Percentiles rank a stretch among this genome's conserved stretches.
Evolutionary conservation across 2,888 invertebrate genomes (phyloP).

Genomic region (Drosophila glabriapex): DNA sequence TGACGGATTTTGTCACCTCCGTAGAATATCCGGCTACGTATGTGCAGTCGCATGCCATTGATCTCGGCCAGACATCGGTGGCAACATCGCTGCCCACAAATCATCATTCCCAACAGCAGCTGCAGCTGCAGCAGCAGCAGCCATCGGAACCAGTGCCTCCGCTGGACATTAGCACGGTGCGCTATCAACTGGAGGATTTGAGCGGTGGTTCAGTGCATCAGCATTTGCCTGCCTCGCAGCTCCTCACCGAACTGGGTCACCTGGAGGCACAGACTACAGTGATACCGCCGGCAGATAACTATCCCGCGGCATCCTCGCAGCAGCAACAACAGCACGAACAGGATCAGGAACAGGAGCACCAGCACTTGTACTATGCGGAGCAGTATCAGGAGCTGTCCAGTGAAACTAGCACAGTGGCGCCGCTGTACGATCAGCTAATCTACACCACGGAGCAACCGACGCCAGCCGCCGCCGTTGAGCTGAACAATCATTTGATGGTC

Average conservation of each 20-base stretch:
- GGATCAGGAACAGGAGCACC: slow-evolving; percentile 9
- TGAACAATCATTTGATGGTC: slow-evolving; percentile 64
- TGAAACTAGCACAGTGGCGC: slow-evolving; percentile 44
- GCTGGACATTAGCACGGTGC: slow-evolving; percentile 65
- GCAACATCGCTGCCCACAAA: slow-evolving; percentile 85
- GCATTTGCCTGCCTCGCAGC: slow-evolving; percentile 78
- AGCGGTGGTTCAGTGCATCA: slow-evolving; percentile 71
- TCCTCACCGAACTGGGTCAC: slow-evolving; percentile 78
- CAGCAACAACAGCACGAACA: slow-evolving; percentile 57
- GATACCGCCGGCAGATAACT: slow-evolving; percentile 68
- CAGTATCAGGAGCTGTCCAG: slow-evolving; percentile 51
- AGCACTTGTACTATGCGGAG: slow-evolving; percentile 1
- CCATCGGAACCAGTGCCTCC: slow-evolving; percentile 16
- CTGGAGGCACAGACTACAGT: slow-evolving; percentile 53
- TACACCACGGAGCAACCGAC: slow-evolving; percentile 51
- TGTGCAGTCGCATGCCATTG: slow-evolving; percentile 86
- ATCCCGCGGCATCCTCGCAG: slow-evolving; percentile 77
- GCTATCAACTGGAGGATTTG: slow-evolving; percentile 75
- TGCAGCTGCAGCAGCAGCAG: slow-evolving; percentile 3
- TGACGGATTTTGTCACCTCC: slow-evolving; percentile 90
- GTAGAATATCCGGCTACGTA: slow-evolving; percentile 90
- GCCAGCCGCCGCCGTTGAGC: slow-evolving; percentile 48
- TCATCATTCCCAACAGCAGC: slow-evolving; percentile 30
- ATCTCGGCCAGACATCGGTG: slow-evolving; percentile 87
- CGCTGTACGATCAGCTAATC: slow-evolving; percentile 33